Conservation (phyloP, 2,797 vertebrate species). For the Rallus crepitans region DNA sequence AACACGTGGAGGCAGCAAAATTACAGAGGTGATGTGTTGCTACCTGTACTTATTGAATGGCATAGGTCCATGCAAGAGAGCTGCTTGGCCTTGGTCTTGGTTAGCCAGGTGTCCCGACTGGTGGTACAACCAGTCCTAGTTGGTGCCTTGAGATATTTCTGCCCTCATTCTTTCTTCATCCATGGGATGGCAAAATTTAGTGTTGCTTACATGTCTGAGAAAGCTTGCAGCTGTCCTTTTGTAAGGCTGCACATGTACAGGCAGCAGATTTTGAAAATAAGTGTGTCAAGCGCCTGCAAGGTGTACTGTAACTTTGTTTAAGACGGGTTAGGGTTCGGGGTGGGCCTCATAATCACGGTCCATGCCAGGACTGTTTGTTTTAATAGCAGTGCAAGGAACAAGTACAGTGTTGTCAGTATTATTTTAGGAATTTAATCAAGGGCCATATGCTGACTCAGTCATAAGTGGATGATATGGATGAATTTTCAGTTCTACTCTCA, state of each 20-base stretch:
- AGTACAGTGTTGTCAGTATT: conserved; percentile 25
- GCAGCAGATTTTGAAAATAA: conserved; percentile 18
- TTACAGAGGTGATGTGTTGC: not conserved
- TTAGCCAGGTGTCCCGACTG: not conserved
- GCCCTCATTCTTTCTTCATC: not conserved
- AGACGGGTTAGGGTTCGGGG: not conserved
- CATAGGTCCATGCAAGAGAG: not conserved
- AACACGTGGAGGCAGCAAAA: not conserved
- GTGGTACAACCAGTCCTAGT: not conserved
- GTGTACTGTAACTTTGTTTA: not conserved
- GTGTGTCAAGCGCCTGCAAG: conserved; percentile 5
- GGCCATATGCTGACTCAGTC: conserved; percentile 35
- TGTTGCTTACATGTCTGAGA: not conserved
- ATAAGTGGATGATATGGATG: not conserved
- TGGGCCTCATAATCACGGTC: not conserved
- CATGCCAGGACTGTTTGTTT: conserved; percentile 46
- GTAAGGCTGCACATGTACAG: not conserved
- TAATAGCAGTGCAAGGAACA: not conserved
- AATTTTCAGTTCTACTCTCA: not conserved
- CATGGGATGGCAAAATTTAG: not conserved
- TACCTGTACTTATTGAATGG: not conserved
- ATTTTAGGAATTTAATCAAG: conserved; percentile 61
- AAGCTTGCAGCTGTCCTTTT: not conserved
- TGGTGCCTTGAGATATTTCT: not conserved
- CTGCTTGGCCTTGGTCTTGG: not conserved